These are phyloP conservation scores for Epinotia nisella DNA, from an alignment of 2,888 invertebrate genomes.

Conservation along the genomic window DNA sequence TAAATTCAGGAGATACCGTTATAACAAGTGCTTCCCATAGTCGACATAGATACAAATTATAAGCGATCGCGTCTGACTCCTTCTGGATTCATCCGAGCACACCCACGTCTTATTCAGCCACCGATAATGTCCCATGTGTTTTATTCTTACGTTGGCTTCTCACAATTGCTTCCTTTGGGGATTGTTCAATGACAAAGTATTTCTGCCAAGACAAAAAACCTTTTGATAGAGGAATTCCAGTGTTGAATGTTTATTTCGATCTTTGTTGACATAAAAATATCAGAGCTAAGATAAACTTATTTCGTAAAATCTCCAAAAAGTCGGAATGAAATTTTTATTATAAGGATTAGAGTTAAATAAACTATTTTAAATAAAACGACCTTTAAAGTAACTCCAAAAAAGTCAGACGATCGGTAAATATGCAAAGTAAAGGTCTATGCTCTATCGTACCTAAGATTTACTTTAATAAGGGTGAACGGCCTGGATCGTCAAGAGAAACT, in stretches of 20 bases:
- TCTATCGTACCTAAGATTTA: constrained; percentile 2
- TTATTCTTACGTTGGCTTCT: constrained; percentile 1
- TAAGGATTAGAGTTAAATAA: not conserved
- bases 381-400: not conserved
- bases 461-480: constrained; percentile 21
- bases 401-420: constrained; percentile 23
- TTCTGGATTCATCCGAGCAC: constrained; percentile 9
- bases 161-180: constrained; percentile 24
- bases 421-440: constrained; percentile 18
- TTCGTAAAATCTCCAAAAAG: no score
- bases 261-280: no score
- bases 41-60: not conserved
- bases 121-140: constrained; percentile 18
- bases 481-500: constrained; percentile 1
- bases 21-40: not conserved
- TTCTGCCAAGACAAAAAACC: not conserved
- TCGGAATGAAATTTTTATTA: not conserved
- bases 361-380: not conserved
- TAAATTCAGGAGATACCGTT: no score
- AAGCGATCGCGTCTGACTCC: not conserved
- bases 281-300: no score
- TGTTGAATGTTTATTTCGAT: no score
- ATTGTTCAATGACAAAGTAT: constrained; percentile 18
- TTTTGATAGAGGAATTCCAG: not conserved
- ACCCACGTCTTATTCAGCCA: not conserved